Conservation (phyloP, 2,888 invertebrate genomes). For the Drosophila lutescens region DNA sequence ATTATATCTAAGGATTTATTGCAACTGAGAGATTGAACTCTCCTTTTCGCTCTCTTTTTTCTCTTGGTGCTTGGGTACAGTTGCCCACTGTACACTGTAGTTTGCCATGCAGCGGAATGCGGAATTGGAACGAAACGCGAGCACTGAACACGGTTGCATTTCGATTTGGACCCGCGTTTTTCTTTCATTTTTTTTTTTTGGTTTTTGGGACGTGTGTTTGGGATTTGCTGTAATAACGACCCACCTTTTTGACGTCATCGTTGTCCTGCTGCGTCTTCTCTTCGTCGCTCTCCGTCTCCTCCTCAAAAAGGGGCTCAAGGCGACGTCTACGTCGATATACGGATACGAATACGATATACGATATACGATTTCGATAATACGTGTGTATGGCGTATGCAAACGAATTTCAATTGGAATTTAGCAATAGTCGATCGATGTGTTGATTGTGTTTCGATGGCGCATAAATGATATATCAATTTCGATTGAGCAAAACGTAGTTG, state of each 20-base stretch:
- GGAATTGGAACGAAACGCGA: constrained; percentile 18
- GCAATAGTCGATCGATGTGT: constrained; percentile 44
- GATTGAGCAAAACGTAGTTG: constrained; percentile 37
- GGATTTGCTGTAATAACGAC: constrained; percentile 80
- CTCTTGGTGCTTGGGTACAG: constrained; percentile 14
- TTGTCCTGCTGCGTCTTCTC: constrained; percentile 84
- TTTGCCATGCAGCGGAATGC: constrained; percentile 46
- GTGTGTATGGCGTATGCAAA: constrained; percentile 55
- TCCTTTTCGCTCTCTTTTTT: neutral
- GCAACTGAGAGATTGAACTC: neutral
- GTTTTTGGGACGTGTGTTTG: constrained; percentile 10
- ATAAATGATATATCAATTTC: constrained; percentile 58
- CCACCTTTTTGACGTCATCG: constrained; percentile 84
- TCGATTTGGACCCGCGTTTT: neutral
- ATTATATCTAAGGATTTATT: neutral
- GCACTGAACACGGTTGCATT: constrained; percentile 25
- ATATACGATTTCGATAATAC: constrained; percentile 50
- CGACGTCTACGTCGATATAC: constrained; percentile 86
- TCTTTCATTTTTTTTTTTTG: neutral
- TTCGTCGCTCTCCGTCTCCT: constrained; percentile 90
- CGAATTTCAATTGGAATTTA: constrained; percentile 60
- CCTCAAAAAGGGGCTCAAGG: constrained; percentile 92
- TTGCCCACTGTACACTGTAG: constrained; percentile 18
- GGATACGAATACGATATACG: constrained; percentile 57
- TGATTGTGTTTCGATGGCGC: constrained; percentile 43